These are phyloP conservation scores for Zalophus californianus DNA, from an alignment of 2,797 vertebrate species.

Conservation along the genomic window DNA sequence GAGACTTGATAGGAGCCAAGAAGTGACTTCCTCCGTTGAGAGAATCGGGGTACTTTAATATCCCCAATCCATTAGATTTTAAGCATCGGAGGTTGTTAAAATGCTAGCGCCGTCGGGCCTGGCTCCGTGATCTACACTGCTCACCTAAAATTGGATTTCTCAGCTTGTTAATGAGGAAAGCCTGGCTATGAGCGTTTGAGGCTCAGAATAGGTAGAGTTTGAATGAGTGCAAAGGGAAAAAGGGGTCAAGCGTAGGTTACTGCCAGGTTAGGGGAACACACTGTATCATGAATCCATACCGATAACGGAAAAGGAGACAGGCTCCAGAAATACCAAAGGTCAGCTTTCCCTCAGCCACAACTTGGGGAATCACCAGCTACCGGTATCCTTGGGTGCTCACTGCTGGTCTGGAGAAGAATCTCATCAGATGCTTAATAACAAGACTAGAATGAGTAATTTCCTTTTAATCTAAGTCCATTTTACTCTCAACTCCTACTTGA, in stretches of 20 bases:
- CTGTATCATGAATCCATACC: not conserved
- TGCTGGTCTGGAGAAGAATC: not conserved
- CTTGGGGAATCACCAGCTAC: not conserved
- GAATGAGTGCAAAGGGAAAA: not conserved
- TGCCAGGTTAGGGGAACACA: not conserved
- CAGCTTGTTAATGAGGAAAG: not conserved
- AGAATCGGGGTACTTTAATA: constrained; percentile 39
- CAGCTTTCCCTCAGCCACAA: not conserved
- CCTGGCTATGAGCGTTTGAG: not conserved
- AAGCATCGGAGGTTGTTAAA: not conserved
- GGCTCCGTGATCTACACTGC: not conserved
- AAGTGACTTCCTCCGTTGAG: not conserved
- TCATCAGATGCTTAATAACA: not conserved
- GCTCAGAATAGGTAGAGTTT: not conserved
- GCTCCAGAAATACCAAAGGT: not conserved
- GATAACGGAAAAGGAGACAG: not conserved
- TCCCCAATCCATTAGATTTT: not conserved
- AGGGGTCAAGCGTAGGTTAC: not conserved
- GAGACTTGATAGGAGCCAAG: not conserved
- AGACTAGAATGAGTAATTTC: not conserved
- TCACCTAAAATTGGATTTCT: not conserved
- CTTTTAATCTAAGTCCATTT: constrained; percentile 8
- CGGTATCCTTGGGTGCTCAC: not conserved
- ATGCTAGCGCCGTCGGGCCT: not conserved
- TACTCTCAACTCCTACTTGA: not conserved